Conservation (phyloP, 2,113 vertebrate genomes). For the Dinomys branickii region DNA sequence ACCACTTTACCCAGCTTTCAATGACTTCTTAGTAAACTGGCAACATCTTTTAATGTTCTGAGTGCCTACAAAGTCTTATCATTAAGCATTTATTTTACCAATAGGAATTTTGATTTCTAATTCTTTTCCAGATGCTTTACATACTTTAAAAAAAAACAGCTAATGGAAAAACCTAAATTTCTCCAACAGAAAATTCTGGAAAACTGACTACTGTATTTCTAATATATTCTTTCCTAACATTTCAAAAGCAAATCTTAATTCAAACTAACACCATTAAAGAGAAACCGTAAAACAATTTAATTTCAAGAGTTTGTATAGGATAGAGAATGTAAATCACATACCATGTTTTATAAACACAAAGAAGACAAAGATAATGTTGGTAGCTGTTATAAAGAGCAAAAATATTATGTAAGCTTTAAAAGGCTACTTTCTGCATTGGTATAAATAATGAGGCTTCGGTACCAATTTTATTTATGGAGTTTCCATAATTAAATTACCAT, state of each 20-base stretch:
- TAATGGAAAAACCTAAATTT: conserved; percentile 18
- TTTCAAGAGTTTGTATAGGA: conserved; percentile 48
- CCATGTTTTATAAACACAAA: conserved; percentile 65
- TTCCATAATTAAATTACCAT: conserved; percentile 19
- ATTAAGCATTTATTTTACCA: conserved; percentile 22
- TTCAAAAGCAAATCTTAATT: conserved; percentile 66
- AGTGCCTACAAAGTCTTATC: conserved; percentile 1
- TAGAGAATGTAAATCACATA: conserved; percentile 39
- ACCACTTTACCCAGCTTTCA: background rate
- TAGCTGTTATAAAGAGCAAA: conserved; percentile 34
- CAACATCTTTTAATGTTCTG: conserved; percentile 44
- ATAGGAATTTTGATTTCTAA: conserved; percentile 27
- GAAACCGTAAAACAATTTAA: conserved; percentile 36
- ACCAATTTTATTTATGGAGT: conserved; percentile 9
- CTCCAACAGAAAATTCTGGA: conserved; percentile 38
- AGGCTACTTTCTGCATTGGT: conserved; percentile 27
- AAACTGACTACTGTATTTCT: conserved; percentile 43
- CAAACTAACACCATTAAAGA: conserved; percentile 56
- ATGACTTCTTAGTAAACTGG: background rate
- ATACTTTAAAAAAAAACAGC: background rate
- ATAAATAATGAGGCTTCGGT: conserved; percentile 32
- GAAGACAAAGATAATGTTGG: conserved; percentile 14
- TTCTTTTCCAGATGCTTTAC: background rate
- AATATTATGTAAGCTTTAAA: conserved; percentile 13
- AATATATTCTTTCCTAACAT: conserved; percentile 36